Base-by-base conservation (phyloP, 2,888 invertebrate species). In the Eucera pruinosa region DNA sequence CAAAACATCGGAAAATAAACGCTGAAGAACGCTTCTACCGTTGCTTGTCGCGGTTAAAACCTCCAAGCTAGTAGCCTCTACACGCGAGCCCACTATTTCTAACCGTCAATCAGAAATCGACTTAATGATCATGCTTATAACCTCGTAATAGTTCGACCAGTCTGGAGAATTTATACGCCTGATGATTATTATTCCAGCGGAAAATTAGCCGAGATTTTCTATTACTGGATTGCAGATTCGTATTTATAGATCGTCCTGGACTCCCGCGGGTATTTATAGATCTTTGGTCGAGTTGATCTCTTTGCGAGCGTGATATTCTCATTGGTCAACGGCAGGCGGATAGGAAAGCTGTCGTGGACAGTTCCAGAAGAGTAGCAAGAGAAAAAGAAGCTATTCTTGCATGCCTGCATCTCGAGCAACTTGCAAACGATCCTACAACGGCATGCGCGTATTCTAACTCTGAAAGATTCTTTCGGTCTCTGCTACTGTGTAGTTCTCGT, bases 161-260 rank as follows among this genome's bases (percentile, higher is more conserved):
- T 20, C 47, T 48, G 15, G 47, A 54, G 74, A 72, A 74, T 80
- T 68, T 30, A 48, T n/a, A 39, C 41, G 68, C 27, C 2, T 33
- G 60, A 55, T 69, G 50, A 75, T 71, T 73, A 64, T 72, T 64
- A 77, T 67, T 66, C 52, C 69, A 73, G 57, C 77, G 65, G 80
- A 84, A 82, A 84, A 82, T 79, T 81, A 69, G 74, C 54, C 78
- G 81, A 81, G 85, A 89, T 90, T 91, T 89, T 90, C 90, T 90
- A 90, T 91, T 91, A 89, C 87, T 87, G 89, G 87, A 82, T 71
- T 70, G 61, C n/a, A 68, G 67, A 60, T 69, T 65, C 27, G 88
- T 91, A 91, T 91, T 91, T 90, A 91, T 91, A 91, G 90, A 85
- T 48, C 65, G 70, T 60, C 70, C 82, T 74, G 74, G 74, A 66